phyloP scores from a whole-genome alignment of 2,797 vertebrate genomes.

The Salmo trutta region DNA sequence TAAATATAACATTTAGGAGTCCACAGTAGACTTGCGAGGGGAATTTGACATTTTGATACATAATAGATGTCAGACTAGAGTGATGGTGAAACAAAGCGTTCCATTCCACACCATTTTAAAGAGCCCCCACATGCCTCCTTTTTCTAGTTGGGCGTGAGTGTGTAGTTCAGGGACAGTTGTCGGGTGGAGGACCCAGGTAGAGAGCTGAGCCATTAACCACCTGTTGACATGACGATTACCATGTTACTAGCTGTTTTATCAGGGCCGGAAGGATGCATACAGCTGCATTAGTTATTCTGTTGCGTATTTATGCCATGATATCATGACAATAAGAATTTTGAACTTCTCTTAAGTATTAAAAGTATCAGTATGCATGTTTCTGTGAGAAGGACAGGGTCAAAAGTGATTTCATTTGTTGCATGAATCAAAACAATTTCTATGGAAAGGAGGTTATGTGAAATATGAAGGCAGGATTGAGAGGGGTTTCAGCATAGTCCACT shows the following conservation, averaged over 20 bases:
- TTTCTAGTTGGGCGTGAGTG: neutral
- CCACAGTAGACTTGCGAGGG: neutral
- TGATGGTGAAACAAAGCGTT: conserved; percentile 24
- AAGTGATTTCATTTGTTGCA: conserved; percentile 62
- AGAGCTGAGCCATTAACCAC: conserved; percentile 57
- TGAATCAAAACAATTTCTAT: conserved; percentile 64
- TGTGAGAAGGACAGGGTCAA: conserved; percentile 43
- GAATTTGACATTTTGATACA: neutral
- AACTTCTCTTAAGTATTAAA: conserved; percentile 69
- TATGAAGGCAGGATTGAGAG: conserved; percentile 5
- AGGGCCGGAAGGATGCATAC: conserved; percentile 20
- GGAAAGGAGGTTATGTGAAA: conserved; percentile 25
- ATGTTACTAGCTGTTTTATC: conserved; percentile 16
- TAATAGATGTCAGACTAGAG: neutral
- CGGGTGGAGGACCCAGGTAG: neutral
- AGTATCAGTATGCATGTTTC: conserved; percentile 75
- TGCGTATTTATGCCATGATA: conserved; percentile 61
- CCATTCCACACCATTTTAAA: conserved; percentile 31
- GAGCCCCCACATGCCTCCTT: conserved; percentile 29
- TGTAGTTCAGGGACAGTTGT: conserved; percentile 29
- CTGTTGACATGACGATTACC: conserved; percentile 50
- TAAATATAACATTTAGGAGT: neutral
- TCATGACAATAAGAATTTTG: conserved; percentile 45
- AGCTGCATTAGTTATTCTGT: conserved; percentile 58
- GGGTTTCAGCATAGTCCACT: conserved; percentile 24